A percentile compares a stretch with the other conserved stretches of the same genome.
Conservation (phyloP, 2,888 invertebrate species). For the Theodoxus fluviatilis region DNA sequence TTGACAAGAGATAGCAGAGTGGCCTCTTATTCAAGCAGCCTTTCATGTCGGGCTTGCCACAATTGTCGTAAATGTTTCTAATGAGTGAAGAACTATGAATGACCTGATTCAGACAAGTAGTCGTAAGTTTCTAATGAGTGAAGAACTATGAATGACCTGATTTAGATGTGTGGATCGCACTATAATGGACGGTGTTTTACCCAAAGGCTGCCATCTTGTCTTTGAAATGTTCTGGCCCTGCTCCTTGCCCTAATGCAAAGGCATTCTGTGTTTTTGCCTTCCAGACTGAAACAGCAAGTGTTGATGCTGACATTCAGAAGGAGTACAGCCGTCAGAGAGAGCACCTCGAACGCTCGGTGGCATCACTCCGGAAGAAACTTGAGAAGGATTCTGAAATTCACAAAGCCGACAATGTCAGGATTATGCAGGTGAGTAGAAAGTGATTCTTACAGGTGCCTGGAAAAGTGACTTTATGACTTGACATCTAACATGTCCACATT, state of each 20-base stretch:
- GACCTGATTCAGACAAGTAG: neutral
- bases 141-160: neutral
- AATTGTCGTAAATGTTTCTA: too few relatives aligned
- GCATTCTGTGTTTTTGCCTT: neutral
- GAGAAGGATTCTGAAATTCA: slow-evolving; percentile 67
- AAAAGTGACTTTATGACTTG: too few relatives aligned
- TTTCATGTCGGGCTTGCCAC: too few relatives aligned
- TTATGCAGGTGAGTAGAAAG: slow-evolving; percentile 71
- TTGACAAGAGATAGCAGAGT: too few relatives aligned
- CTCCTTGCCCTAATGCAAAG: neutral
- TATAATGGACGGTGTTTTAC: neutral
- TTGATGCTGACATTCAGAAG: slow-evolving; percentile 66
- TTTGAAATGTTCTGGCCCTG: too few relatives aligned
- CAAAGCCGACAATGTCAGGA: slow-evolving; percentile 71
- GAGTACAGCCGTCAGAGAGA: slow-evolving; percentile 77
- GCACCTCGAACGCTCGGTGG: slow-evolving; percentile 77
- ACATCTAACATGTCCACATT: too few relatives aligned
- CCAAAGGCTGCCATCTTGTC: neutral
- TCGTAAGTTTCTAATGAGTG: too few relatives aligned
- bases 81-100: too few relatives aligned
- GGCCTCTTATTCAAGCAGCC: too few relatives aligned
- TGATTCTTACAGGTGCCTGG: too few relatives aligned
- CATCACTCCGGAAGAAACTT: slow-evolving; percentile 68
- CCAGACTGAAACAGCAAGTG: slow-evolving; percentile 63
- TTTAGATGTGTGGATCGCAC: neutral